A percentile compares a stretch with the other conserved stretches of the same genome.
phyloP scores from a whole-genome alignment of 2,113 vertebrate species.

The Leucopsar rothschildi region DNA sequence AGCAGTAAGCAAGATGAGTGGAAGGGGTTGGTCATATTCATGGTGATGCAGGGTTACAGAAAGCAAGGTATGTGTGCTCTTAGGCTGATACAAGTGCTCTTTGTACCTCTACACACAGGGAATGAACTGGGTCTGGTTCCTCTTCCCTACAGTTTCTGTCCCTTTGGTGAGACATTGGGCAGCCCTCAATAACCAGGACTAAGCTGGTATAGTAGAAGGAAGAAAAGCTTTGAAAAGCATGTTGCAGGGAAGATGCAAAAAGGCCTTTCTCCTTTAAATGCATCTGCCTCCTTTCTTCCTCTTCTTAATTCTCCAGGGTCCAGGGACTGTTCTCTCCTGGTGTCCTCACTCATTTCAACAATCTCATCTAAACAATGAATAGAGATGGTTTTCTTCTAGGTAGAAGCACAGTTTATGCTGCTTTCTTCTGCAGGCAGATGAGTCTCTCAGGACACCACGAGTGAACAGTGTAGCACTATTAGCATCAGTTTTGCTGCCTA shows the following conservation, averaged over 20 bases:
- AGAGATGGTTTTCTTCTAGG: background rate
- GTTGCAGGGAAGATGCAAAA: background rate
- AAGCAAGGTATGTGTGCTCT: background rate
- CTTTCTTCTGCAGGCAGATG: background rate
- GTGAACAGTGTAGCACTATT: background rate
- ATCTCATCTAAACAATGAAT: background rate
- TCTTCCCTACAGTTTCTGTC: background rate
- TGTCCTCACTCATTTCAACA: background rate
- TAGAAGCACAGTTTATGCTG: background rate
- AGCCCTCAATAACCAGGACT: background rate
- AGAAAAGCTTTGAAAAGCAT: background rate
- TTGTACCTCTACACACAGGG: background rate
- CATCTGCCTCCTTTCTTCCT: background rate
- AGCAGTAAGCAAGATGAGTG: background rate
- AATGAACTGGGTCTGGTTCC: background rate
- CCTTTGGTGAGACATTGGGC: background rate
- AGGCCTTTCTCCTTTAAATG: background rate
- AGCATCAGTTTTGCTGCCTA: background rate
- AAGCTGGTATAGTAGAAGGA: background rate
- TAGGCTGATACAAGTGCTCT: background rate
- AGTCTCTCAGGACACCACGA: background rate
- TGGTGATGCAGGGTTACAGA: background rate
- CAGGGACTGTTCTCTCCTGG: background rate
- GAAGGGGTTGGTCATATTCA: background rate
- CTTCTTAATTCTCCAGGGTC: background rate